Evolutionary conservation across 2,797 vertebrate species (phyloP).

Genomic region (Huso huso): DNA sequence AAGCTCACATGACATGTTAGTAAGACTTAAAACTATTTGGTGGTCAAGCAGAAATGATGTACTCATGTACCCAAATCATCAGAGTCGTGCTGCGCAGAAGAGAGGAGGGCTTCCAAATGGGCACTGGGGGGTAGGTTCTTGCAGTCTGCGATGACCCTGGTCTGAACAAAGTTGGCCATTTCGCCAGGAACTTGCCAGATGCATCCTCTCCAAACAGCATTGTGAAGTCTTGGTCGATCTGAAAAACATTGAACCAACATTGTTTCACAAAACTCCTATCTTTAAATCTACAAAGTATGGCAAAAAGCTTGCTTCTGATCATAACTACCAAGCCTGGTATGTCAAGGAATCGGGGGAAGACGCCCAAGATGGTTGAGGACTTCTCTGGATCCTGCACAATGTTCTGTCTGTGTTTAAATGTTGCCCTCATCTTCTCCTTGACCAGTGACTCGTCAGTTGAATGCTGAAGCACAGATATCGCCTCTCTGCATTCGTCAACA

Average conservation of each 20-base stretch:
- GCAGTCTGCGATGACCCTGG: conserved; percentile 21
- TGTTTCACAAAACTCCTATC: background rate
- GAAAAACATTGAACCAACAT: background rate
- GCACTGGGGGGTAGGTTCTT: conserved; percentile 19
- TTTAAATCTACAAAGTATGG: background rate
- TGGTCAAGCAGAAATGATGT: background rate
- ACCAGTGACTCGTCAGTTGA: conserved; percentile 13
- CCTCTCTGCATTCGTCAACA: conserved; percentile 17
- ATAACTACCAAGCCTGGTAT: conserved; percentile 24
- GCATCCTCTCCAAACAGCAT: conserved; percentile 24
- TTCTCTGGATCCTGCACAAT: conserved; percentile 16
- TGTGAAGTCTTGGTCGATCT: conserved; percentile 28
- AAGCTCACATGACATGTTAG: background rate
- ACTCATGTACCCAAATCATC: conserved; percentile 7
- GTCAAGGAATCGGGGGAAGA: conserved; percentile 24
- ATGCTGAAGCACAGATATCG: conserved; percentile 20
- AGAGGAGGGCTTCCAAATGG: conserved; percentile 15
- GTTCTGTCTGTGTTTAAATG: conserved; percentile 21
- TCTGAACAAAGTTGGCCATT: conserved; percentile 25
- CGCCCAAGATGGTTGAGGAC: conserved; percentile 21
- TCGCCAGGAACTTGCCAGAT: conserved; percentile 19
- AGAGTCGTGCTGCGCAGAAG: conserved; percentile 1
- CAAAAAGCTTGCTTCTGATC: background rate
- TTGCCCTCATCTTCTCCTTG: conserved; percentile 25
- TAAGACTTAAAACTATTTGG: background rate